Evolutionary conservation across 1,140 invertebrate species (phyloP).

Genomic region (Caenorhabditis inopinata): DNA sequence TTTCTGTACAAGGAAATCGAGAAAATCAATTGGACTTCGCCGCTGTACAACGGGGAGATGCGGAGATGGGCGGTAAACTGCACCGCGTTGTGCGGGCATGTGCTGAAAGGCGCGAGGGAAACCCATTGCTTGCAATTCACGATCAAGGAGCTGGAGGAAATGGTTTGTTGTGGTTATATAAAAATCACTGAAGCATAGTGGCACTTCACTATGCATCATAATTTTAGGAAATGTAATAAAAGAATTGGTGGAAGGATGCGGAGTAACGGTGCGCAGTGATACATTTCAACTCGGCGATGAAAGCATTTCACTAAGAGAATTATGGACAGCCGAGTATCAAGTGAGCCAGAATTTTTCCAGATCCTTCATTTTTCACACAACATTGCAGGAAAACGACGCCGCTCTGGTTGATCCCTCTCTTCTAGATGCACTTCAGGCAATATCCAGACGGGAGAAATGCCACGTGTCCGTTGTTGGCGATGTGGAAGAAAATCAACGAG

Average conservation of each 20-base stretch:
- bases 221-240: conserved; percentile 86
- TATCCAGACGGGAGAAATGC: conserved; percentile 84
- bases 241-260: conserved; percentile 86
- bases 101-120: conserved; percentile 75
- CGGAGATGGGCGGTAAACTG: conserved; percentile 97
- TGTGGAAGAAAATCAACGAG: conserved; percentile 82
- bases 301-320: conserved; percentile 84
- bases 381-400: conserved; percentile 82
- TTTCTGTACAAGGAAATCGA: conserved; percentile 75
- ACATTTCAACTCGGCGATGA: conserved; percentile 89
- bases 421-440: conserved; percentile 73
- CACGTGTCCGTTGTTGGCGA: conserved; percentile 87
- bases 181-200: too few species aligned
- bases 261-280: conserved; percentile 84
- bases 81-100: conserved; percentile 89
- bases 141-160: conserved; percentile 97
- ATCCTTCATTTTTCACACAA: not conserved
- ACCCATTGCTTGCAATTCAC: conserved; percentile 90
- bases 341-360: not conserved
- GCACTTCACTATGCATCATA: not conserved
- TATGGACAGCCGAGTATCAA: conserved; percentile 95
- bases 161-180: conserved; percentile 70
- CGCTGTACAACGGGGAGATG: conserved; percentile 93
- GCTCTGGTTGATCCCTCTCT: conserved; percentile 70
- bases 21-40: conserved; percentile 85